These are phyloP conservation scores for Trichomalopsis sarcophagae DNA, from an alignment of 1,140 invertebrate species.

Conservation along the genomic window DNA sequence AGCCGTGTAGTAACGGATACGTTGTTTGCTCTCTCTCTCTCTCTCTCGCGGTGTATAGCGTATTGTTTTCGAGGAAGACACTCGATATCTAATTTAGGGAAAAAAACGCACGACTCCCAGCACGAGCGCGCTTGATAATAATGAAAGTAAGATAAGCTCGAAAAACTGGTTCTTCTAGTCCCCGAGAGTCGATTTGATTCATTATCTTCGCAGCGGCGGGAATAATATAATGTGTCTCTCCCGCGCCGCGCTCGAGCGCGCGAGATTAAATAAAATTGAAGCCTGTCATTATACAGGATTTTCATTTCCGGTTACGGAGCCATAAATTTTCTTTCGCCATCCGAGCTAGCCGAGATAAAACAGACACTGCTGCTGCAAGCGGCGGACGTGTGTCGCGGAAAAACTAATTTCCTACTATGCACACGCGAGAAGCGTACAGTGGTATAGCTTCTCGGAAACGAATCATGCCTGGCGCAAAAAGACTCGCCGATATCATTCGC, in stretches of 20 bases:
- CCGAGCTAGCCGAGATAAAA: not conserved
- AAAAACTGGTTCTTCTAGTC: slow-evolving; percentile 14
- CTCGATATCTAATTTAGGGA: not conserved
- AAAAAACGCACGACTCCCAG: not conserved
- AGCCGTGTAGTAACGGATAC: too few relatives aligned
- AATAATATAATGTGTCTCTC: not conserved
- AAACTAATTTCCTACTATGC: not conserved
- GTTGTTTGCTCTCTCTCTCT: not conserved
- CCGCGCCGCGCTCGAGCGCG: too few relatives aligned
- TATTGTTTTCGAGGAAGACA: not conserved
- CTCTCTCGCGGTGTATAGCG: not conserved
- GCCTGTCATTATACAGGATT: slow-evolving; percentile 16
- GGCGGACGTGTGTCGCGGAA: not conserved
- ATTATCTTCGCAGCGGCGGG: not conserved
- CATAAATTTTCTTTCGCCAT: slow-evolving; percentile 9
- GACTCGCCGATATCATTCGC: not conserved
- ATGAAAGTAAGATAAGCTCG: slow-evolving; percentile 5
- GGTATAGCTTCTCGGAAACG: not conserved
- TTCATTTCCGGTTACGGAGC: slow-evolving; percentile 16
- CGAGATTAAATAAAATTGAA: slow-evolving; percentile 22
- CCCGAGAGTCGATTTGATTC: slow-evolving; percentile 11
- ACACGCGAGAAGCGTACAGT: not conserved
- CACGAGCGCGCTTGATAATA: not conserved
- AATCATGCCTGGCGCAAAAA: not conserved
- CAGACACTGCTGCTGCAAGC: not conserved